Conservation (phyloP, 2,113 vertebrate species). For the Scomber colias region DNA sequence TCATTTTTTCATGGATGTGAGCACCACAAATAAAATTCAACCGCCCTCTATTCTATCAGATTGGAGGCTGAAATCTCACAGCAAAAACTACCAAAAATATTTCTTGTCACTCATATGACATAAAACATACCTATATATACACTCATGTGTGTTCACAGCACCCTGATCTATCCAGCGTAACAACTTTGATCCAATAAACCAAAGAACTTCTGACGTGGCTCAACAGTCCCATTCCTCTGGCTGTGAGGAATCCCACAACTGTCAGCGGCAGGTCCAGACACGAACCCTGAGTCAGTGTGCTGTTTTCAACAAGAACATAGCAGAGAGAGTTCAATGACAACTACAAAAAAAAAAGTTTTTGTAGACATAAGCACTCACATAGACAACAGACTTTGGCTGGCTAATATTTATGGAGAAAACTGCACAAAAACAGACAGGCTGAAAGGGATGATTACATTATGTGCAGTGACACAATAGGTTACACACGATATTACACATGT, state of each 20-base stretch:
- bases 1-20: no score
- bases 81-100: no score
- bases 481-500: slow-evolving; percentile 20
- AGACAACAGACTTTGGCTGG: background rate
- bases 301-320: slow-evolving; percentile 5
- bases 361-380: slow-evolving; percentile 19
- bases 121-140: no score
- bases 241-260: slow-evolving; percentile 55
- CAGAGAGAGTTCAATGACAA: background rate
- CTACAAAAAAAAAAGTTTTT: background rate
- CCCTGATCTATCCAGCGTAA: background rate
- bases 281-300: slow-evolving; percentile 36
- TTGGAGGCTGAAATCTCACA: no score
- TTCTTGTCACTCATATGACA: no score
- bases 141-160: no score
- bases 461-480: slow-evolving; percentile 34
- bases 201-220: background rate
- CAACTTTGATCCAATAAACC: background rate
- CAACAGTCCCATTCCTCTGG: slow-evolving; percentile 23
- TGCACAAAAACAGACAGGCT: background rate
- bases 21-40: no score
- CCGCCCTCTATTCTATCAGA: no score
- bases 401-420: slow-evolving; percentile 40
- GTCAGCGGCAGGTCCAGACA: slow-evolving; percentile 63
- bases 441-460: slow-evolving; percentile 34